These are phyloP conservation scores for Dynastes grantii DNA, from an alignment of 2,888 invertebrate genomes.

Conservation along the genomic window DNA sequence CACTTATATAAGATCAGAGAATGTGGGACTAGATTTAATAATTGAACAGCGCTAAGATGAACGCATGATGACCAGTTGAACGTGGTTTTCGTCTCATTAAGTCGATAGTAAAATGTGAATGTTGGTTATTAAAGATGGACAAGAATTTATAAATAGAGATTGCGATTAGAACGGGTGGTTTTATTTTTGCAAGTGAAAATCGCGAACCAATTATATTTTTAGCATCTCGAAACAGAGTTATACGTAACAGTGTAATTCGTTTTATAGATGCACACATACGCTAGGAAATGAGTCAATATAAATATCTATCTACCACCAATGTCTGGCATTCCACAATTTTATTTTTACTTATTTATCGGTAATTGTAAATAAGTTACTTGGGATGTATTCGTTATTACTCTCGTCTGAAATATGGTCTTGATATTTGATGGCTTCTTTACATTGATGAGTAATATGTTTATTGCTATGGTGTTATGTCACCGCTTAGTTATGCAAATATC, in stretches of 20 bases:
- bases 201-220: conserved; percentile 10
- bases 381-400: no score
- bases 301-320: background rate
- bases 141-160: conserved; percentile 32
- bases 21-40: conserved; percentile 16
- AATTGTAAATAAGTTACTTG: no score
- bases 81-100: background rate
- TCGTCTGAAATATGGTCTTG: no score
- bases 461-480: no score
- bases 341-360: no score
- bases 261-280: background rate
- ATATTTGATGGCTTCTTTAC: no score
- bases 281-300: background rate
- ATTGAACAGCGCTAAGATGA: conserved; percentile 7
- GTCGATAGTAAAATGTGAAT: conserved; percentile 26
- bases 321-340: no score
- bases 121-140: conserved; percentile 6
- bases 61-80: background rate
- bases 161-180: conserved; percentile 12
- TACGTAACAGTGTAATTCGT: background rate
- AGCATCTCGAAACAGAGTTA: conserved; percentile 9
- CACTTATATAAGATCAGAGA: background rate
- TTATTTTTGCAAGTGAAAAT: conserved; percentile 24
- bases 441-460: no score
- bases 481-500: no score